Percentiles rank a stretch among this genome's conserved stretches.
phyloP scores from a whole-genome alignment of 2,888 invertebrate species.

The Fragum fragum region DNA sequence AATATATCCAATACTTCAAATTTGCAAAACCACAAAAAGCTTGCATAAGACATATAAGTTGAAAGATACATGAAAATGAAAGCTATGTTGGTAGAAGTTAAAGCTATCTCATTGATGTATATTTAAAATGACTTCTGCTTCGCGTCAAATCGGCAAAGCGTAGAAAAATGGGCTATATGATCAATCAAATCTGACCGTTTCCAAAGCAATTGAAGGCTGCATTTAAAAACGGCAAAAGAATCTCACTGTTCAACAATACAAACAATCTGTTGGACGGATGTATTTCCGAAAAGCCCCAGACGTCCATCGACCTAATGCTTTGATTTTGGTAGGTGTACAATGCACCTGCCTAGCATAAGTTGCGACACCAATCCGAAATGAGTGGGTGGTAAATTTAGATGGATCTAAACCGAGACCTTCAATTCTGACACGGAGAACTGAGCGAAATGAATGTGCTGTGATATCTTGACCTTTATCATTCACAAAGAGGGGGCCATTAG shows the following conservation, averaged over 20 bases:
- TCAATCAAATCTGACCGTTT: too few species aligned
- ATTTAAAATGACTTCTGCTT: not conserved
- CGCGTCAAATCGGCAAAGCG: not conserved
- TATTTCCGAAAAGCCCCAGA: not conserved
- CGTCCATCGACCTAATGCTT: not conserved
- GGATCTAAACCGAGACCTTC: not conserved
- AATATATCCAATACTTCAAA: not conserved
- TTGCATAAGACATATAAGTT: not conserved
- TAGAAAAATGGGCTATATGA: not conserved
- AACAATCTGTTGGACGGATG: not conserved
- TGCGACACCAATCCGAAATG: conserved; percentile 3
- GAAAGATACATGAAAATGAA: not conserved
- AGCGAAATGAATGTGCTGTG: not conserved
- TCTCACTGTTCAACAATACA: not conserved
- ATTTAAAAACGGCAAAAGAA: not conserved
- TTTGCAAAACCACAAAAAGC: too few species aligned
- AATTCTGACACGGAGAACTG: not conserved
- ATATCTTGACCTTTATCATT: not conserved
- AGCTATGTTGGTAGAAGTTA: not conserved
- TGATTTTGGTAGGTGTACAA: not conserved
- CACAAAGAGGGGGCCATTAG: not conserved
- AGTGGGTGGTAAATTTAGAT: not conserved
- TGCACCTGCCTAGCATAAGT: not conserved
- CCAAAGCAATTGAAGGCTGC: not conserved
- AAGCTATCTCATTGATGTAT: not conserved